Evolutionary conservation across 2,888 invertebrate species (phyloP), one percentile per base, ranked within the genome.

Genomic region (Drepana falcataria): DNA sequence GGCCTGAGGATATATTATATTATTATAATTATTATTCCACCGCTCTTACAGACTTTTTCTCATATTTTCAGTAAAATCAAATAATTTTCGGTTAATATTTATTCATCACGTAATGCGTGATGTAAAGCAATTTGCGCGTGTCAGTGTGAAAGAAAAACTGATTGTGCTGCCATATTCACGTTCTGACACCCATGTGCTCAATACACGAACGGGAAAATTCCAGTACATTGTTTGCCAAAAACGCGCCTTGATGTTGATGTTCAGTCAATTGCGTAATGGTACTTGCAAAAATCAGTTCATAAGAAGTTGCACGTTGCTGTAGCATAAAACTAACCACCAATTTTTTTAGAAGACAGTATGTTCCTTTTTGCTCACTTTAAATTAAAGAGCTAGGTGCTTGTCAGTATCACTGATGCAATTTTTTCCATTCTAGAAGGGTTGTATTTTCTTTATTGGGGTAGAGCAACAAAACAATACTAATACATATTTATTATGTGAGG

Each of bases 81-180:
- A 53, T 48, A 54, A 35, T 55, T 55, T 51, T 51, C 21, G 41
- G 51, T 34, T 49, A 51, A 53, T 48, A 44, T 51, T 57, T 64
- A 60, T 61, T 61, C 53, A 56, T 53, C 35, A 35, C 48, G 51
- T 55, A 61, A 57, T 57, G 68, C 63, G 70, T 66, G 66, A 61
- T 69, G 63, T 61, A 59, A 68, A 71, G 68, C 71, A 77, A 76
- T 77, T 76, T 72, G 61, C 59, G 64, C 67, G 65, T 67, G 73
- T 69, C 72, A 69, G 66, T 54, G 56, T 63, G 61, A 66, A 68
- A 64, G 68, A 69, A 69, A 61, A 64, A 61, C 58, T 77, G 71
- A 77, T 75, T 74, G 69, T 63, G 54, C 63, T 70, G 71, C 69
- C 73, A 71, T 54, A 52, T 60, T 56, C 60, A 66, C 52, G 40